Conservation (phyloP, 23 tunicate genomes). For the Botrylloides violaceus region DNA sequence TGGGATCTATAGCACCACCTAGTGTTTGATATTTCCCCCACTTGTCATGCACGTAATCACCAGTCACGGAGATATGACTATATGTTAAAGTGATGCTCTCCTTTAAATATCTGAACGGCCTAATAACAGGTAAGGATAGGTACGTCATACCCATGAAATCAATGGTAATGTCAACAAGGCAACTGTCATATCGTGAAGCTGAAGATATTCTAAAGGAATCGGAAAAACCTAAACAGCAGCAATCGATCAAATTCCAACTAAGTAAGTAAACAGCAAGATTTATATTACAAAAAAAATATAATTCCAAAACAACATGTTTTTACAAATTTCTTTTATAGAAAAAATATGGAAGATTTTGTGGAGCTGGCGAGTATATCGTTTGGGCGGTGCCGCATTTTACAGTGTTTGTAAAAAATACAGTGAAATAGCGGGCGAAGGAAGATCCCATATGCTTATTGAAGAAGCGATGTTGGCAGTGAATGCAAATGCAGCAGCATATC, state of each 20-base stretch:
- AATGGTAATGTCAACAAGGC: conserved; percentile 23
- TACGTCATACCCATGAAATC: conserved; percentile 14
- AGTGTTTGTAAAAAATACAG: conserved; percentile 10
- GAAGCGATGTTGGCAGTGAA: conserved; percentile 79
- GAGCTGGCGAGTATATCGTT: conserved; percentile 27
- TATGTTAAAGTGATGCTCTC: too few relatives aligned
- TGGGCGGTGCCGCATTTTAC: conserved; percentile 18
- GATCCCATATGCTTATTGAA: conserved; percentile 71
- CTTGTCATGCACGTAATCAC: too few relatives aligned
- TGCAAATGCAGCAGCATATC: conserved; percentile 41
- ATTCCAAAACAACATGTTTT: too few relatives aligned
- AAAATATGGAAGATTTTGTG: conserved; percentile 40
- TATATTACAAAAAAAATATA: too few relatives aligned
- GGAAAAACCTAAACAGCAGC: not conserved
- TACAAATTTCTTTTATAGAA: conserved; percentile 19
- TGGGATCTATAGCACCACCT: too few relatives aligned
- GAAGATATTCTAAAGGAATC: conserved; percentile 15
- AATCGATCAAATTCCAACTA: conserved; percentile 2
- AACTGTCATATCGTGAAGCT: conserved; percentile 45
- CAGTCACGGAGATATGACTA: too few relatives aligned
- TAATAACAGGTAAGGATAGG: not conserved
- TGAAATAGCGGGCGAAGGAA: conserved; percentile 36
- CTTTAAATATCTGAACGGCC: too few relatives aligned
- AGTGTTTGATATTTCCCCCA: too few relatives aligned
- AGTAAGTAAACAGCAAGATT: too few relatives aligned